Evolutionary conservation across 2,113 vertebrate genomes (phyloP).

Genomic region (Tauraco erythrolophus): DNA sequence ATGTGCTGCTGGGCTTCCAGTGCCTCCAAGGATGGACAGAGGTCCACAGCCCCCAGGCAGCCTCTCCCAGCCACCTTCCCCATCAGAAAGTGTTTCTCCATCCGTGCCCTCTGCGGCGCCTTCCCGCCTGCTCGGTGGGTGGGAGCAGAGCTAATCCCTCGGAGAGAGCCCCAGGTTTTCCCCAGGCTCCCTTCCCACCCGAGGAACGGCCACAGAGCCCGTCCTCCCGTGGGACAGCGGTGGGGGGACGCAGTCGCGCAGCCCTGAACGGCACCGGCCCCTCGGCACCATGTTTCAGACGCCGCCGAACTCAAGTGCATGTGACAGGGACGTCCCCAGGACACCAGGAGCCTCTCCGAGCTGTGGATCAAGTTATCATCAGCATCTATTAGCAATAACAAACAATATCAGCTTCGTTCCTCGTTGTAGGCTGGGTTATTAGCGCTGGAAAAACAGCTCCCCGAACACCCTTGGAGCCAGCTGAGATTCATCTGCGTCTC

Average conservation of each 20-base stretch:
- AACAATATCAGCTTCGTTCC: not conserved
- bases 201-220: not conserved
- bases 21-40: not conserved
- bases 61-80: not conserved
- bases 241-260: rapidly evolving
- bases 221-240: not conserved
- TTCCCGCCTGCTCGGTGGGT: rapidly evolving
- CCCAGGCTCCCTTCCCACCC: not conserved
- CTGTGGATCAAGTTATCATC: not conserved
- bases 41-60: not conserved
- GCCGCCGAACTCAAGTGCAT: rapidly evolving
- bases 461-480: not conserved
- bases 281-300: rapidly evolving
- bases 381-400: slow-evolving; percentile 1
- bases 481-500: slow-evolving; percentile 37
- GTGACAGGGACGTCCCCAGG: not conserved
- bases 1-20: rapidly evolving
- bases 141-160: not conserved
- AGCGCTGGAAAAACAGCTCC: slow-evolving; percentile 37
- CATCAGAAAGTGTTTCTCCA: not conserved
- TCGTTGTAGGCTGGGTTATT: slow-evolving; percentile 5
- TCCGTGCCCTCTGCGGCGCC: rapidly evolving
- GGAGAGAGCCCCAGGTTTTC: not conserved
- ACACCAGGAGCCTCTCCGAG: not conserved
- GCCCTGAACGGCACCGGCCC: rapidly evolving